phyloP scores from a whole-genome alignment of 2,113 vertebrate genomes.

The Gobio gobio region DNA sequence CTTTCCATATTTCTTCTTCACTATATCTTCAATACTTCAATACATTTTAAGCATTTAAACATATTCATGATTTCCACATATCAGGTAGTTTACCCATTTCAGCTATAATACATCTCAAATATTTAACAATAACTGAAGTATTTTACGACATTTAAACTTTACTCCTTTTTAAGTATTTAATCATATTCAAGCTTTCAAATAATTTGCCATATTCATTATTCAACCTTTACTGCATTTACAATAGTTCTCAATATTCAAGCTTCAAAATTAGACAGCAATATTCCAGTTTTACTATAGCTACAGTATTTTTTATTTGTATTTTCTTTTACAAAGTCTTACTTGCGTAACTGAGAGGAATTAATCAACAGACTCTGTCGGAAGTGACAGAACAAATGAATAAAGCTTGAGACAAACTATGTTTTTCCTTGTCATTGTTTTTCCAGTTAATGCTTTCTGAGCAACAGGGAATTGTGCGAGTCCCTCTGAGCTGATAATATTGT shows the following conservation, averaged over 20 bases:
- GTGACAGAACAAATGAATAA: constrained; percentile 18
- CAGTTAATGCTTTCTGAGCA: constrained; percentile 13
- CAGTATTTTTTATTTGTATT: not conserved
- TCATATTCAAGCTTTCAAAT: not conserved
- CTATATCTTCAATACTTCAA: not conserved
- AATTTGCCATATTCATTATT: not conserved
- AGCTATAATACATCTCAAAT: not conserved
- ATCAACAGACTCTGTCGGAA: not conserved
- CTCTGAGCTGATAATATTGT: constrained; percentile 9
- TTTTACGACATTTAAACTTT: not conserved
- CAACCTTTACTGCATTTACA: not conserved
- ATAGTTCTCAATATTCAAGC: not conserved
- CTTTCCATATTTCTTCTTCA: not conserved
- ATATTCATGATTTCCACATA: not conserved
- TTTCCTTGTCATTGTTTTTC: constrained; percentile 6
- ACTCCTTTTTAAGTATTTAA: not conserved
- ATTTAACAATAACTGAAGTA: not conserved
- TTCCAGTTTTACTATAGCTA: not conserved
- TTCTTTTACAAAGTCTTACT: not conserved
- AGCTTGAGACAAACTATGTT: constrained; percentile 10
- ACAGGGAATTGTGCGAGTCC: not conserved
- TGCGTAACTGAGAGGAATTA: not conserved
- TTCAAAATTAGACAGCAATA: not conserved
- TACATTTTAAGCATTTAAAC: too few relatives aligned
- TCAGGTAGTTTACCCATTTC: too few relatives aligned